Base-by-base conservation (phyloP, 2,888 invertebrate genomes). In the Callyntrura sp. region DNA sequence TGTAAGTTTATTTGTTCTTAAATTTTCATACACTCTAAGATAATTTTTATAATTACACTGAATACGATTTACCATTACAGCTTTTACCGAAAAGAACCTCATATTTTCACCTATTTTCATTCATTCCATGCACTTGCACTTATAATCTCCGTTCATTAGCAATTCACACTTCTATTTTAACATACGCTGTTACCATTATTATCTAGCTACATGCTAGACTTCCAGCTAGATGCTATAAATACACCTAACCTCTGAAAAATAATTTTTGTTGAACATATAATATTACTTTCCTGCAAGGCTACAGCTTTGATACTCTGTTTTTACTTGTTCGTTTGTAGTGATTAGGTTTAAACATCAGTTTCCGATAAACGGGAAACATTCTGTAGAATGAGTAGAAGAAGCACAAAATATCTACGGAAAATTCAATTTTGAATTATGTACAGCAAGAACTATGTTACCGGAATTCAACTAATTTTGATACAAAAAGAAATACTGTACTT, bases 221-320 rank as follows among this genome's bases (percentile, higher is more conserved):
- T 17, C 55, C 17, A 55, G 17, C 2, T 51, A 8, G 12, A 62
- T 51, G n/a, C n/a, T n/a, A n/a, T n/a, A 17, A 55, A 55, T 55
- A 55, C 8, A 17, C 23, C 51, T 65, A 65, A 68, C 48, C 55
- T 84, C 62, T 14, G 57, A 84, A 84, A 57, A 55, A 73, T 73
- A 85, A 51, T 45, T 73, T 35, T 85, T 12, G 57, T 65, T 73
- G 2, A 84, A 51, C 8, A 12, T 85, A 62, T 62, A 11, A 12
- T 85, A 62, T 20, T 70, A 2, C 43, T 4, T 70, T 70, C 45
- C 45, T 20, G 62, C 43, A 85, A 85, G 85, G 85, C 85, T 85
- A 60, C 62, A 25, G 78, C 78, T 85, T 85, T 85, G 55, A 85
- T 85, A 85, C 85, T 85, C 25, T 85, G 85, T 85, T 73, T 73